Base-by-base conservation (phyloP, 35 echinoderm and acorn worm genomes). In the Apostichopus californicus region DNA sequence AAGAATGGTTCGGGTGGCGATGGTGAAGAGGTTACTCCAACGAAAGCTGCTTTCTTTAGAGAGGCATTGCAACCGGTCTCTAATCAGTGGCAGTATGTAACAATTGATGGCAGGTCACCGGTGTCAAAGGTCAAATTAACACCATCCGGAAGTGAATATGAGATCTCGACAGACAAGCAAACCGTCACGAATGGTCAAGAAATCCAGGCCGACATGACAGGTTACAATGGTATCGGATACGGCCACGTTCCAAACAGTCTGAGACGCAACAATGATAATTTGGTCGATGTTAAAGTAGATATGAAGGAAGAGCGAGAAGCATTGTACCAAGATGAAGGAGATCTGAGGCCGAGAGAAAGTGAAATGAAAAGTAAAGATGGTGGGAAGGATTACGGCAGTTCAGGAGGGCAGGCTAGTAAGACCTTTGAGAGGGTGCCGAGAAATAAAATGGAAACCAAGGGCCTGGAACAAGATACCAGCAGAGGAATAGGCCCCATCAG, bases 31-130 rank as follows among this genome's bases (percentile, higher is more conserved):
- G 5, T 81, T 6, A 55, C 78, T 81, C 25, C 78, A 46, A 81
- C 9, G 24, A 81, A 52, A 17, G 60, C 55, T 60, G 83, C 83
- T 1, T 87, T 87, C 83, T 57, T 87, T 26, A 87, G 83, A 21
- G 83, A 87, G 56, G 5, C 83, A 20, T 12, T 87, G 9, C 55
- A 87, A 65, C 83, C 83, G 0, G 55, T 87, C 5, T 87, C 83
- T n/a, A 87, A 87, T 65, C 83, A 87, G 21, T 87, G 83, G 83
- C 83, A 87, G 55, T 52, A 81, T 46, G 78, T 81, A 52, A 81
- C 78, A 46, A 53, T 81, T 14, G 25, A 81, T 81, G 78, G 78
- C 78, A 81, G 25, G 28, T 81, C 78, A 81, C 78, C 78, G 25
- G 78, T 81, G 22, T 81, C 78, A 53, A 81, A 81, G 78, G 78